phyloP scores from a whole-genome alignment of 1,140 invertebrate species.

The Drosophila mayri region DNA sequence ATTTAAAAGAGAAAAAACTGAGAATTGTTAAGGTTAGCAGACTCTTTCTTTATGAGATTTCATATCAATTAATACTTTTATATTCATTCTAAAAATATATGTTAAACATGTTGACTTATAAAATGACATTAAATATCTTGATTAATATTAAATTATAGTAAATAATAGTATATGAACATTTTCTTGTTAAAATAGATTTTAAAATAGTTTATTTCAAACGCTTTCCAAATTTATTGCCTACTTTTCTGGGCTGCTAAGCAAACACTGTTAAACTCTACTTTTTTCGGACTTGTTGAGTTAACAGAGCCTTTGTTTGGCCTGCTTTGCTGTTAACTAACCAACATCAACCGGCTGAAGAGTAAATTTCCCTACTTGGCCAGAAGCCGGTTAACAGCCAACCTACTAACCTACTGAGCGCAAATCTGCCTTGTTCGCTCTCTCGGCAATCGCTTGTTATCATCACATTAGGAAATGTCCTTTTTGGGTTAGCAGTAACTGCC shows the following conservation, averaged over 20 bases:
- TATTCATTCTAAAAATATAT: not conserved
- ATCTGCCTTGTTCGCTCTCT: not conserved
- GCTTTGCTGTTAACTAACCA: not conserved
- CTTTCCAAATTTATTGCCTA: not conserved
- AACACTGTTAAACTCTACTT: not conserved
- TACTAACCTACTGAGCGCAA: constrained; percentile 73
- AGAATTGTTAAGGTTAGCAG: no score
- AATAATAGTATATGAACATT: no score
- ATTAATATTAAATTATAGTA: not conserved
- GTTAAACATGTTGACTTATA: not conserved
- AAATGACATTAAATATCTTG: not conserved
- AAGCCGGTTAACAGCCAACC: constrained; percentile 60
- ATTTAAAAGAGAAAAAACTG: no score
- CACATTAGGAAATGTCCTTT: constrained; percentile 30
- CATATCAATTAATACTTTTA: not conserved
- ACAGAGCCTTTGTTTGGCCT: constrained; percentile 14
- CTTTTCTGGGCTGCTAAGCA: not conserved
- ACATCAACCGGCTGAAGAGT: constrained; percentile 41
- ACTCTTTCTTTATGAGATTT: not conserved
- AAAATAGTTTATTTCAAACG: not conserved
- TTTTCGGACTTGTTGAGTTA: constrained; percentile 47
- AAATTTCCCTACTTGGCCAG: constrained; percentile 52
- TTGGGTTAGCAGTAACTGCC: constrained; percentile 42
- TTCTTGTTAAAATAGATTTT: no score
- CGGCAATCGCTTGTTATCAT: constrained; percentile 44